Evolutionary conservation across 2,888 invertebrate genomes (phyloP), one percentile per base, ranked within the genome.

Genomic region (Serripes groenlandicus): DNA sequence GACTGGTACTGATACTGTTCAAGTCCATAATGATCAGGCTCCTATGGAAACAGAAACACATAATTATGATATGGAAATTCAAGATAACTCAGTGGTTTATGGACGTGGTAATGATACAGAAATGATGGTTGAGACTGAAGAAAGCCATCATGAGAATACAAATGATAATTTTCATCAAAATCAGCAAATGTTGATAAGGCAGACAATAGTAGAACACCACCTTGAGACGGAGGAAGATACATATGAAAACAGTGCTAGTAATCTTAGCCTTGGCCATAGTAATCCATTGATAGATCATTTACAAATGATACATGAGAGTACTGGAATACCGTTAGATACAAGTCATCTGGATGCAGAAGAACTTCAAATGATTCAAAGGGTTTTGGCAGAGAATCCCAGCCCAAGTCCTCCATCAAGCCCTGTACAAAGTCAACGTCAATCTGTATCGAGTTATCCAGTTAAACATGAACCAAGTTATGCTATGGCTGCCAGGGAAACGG

Each of bases 341-440:
- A 79, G 78, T 76, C 81, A 83, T 60, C 37, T 86, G 11, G 83
- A 83, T 70, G 66, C 60, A 60, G 86, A 86, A 37, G 86, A 86
- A 42, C 76, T 86, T 76, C 62, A 64, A 28, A 83, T 83, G 83
- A 86, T 86, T 37, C 86, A 86, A 58, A 81, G 71, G 56, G 86
- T 76, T 1, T 62, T 86, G 11, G 81, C 72, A 49, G 86, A 86
- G 52, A 86, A 86, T 58, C 86, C 83, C 18, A 83, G 83, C 58
- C 86, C 86, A 32, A 78, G 81, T 69, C 60, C 73, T 3, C 78
- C 78, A 42, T 72, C 82, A 28, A 62, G 37, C 11, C 58, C 62
- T 28, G 15, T 18, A 32, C 54, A 34, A 34, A 69, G 30, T 18
- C 37, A 37, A 42, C n/a, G 23, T 23, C n/a, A n/a, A n/a, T n/a